Base-by-base conservation (phyloP, 92 coral and sea anemone genomes). In the Desmophyllum pertusum region DNA sequence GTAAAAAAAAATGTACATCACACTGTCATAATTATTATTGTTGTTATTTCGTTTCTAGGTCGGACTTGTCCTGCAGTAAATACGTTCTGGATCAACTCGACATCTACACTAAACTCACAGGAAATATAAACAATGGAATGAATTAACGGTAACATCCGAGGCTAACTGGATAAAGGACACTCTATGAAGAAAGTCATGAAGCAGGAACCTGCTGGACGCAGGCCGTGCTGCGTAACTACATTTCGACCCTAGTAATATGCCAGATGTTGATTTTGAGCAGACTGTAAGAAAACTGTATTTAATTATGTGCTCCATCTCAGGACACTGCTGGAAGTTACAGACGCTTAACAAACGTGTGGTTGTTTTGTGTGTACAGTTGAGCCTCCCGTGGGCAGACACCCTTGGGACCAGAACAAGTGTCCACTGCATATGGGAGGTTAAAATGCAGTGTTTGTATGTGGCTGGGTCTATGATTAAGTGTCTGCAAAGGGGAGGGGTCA, bases 11-110 rank as follows among this genome's bases (percentile, higher is more conserved):
- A n/a, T n/a, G n/a, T n/a, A n/a, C n/a, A n/a, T n/a, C 1, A 57
- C 64, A 25, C 8, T 10, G 31, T 57, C 3, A 8, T 9, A n/a
- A n/a, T n/a, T n/a, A n/a, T n/a, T 15, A 25, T 7, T 57, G 64
- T 57, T 57, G 13, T 53, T 46, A 33, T 81, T 36, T 29, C n/a
- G 59, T 64, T 10, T 25, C 6, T 37, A 81, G 85, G 85, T 81
- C 52, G 85, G 85, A 8, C 77, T 81, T 53, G 85, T 81, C 39
- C 70, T 81, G 40, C 85, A 81, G 78, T 81, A 42, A 80, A 66
- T 21, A 21, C 19, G 31, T 18, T 18, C 52, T 7, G 37, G 46
- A 1, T 50, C 31, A 55, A 5, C 38, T 33, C 62, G 40, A 79
- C n/a, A 19, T 9, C 67, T 45, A 19, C 63, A 18, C 31, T 27